A percentile compares a stretch with the other conserved stretches of the same genome.
Conservation (phyloP, 2,113 vertebrate genomes). For the Plotosus lineatus region DNA sequence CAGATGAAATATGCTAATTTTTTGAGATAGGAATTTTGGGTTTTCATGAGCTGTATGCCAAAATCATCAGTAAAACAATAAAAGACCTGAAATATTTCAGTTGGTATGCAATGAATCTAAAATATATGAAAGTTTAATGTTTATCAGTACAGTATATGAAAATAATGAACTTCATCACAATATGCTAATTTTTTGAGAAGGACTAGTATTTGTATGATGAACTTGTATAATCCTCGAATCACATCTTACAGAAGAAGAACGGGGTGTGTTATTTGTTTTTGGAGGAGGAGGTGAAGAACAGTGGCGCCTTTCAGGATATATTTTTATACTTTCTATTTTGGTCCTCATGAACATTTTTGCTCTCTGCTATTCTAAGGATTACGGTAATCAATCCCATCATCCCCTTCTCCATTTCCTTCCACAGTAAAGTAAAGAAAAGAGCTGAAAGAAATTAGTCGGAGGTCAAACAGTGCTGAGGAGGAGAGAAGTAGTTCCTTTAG, state of each 20-base stretch:
- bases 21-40: too few species aligned
- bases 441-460: not conserved
- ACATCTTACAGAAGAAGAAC: not conserved
- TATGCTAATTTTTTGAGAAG: too few species aligned
- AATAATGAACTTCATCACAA: too few species aligned
- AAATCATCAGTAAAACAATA: too few species aligned
- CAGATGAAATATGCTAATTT: too few species aligned
- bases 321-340: constrained; percentile 33
- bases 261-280: not conserved
- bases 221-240: not conserved
- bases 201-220: not conserved
- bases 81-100: too few species aligned
- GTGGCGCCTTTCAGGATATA: constrained; percentile 19
- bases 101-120: too few species aligned
- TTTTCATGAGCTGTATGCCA: too few species aligned
- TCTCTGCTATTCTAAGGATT: constrained; percentile 33
- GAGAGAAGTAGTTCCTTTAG: not conserved
- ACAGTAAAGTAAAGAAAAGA: constrained; percentile 39
- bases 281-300: not conserved
- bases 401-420: constrained; percentile 53
- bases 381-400: constrained; percentile 65
- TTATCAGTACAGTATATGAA: too few species aligned
- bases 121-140: too few species aligned
- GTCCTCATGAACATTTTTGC: not conserved
- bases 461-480: not conserved